These are phyloP conservation scores for Berghia stephanieae DNA, from an alignment of 1,140 invertebrate genomes.

Conservation along the genomic window DNA sequence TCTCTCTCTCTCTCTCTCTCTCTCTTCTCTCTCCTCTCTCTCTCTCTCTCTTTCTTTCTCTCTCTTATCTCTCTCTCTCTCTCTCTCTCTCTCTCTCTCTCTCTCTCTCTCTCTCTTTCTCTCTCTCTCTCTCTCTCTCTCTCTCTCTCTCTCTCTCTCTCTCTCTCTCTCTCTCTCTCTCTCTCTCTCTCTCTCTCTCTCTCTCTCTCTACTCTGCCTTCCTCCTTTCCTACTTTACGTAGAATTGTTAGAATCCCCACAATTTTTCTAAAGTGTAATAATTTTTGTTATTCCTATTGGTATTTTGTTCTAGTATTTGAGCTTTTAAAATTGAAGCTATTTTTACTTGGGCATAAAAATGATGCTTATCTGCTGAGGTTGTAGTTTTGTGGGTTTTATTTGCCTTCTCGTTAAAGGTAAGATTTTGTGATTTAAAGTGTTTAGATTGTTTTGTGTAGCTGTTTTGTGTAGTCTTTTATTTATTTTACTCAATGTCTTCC, in stretches of 20 bases:
- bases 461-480: too few relatives aligned
- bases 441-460: too few relatives aligned
- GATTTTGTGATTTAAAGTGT: too few relatives aligned
- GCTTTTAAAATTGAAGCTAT: background rate
- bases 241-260: background rate
- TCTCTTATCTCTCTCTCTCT: background rate
- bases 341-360: background rate
- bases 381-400: too few relatives aligned
- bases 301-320: too few relatives aligned
- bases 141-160: slow-evolving; percentile 1
- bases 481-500: too few relatives aligned
- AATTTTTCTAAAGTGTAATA: background rate
- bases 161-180: slow-evolving; percentile 4
- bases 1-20: slow-evolving; percentile 2
- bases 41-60: background rate
- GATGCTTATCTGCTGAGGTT: background rate
- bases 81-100: background rate
- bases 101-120: background rate
- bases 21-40: background rate
- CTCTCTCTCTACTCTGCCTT: background rate
- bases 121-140: background rate
- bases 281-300: too few relatives aligned
- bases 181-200: slow-evolving; percentile 14
- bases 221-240: background rate
- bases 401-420: too few relatives aligned